Base-by-base conservation (phyloP, 2,797 vertebrate species). In the Petrocephalus sullivani region DNA sequence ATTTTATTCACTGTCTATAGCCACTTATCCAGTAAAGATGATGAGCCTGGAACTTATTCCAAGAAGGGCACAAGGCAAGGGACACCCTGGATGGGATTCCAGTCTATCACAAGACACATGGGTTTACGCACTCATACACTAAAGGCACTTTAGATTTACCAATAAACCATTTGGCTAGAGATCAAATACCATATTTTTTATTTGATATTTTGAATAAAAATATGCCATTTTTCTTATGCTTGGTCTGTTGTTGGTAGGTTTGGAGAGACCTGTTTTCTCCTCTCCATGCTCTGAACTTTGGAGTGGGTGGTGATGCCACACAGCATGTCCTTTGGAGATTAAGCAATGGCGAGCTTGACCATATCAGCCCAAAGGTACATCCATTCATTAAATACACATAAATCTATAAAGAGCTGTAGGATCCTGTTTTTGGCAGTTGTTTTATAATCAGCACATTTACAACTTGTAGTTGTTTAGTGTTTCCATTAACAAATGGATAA, bases 201-300 rank as follows among this genome's bases (percentile, higher is more conserved):
- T 28, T 51, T 53, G 41, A 54, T 21, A 19, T 28, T 56, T 54
- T 85, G 9, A 87, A 67, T 64, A 16, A 49, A 19, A 33, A 51
- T 87, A 41, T 46, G 6, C 21, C 6, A 21, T 61, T 64, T 49
- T 8, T 75, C 12, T 85, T 56, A 37, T 28, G 4, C 28, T 16
- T 19, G 83, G 88, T 89, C 28, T 86, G 37, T 16, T 91, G 8
- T 91, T 93, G 75, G 83, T 90, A 98, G 97, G 94, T 98, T 87
- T 98, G 97, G 97, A 93, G 97, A 64, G 95, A 98, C 87, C 93
- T 98, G 86, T 98, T 98, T 91, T 98, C 97, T 51, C 97, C 97
- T n/a, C 96, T 98, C 46, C 97, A 98, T 21, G 96, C 97, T 8
- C 95, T 98, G 54, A 98, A 98, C 93, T 98, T 98, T 89, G 97